Evolutionary conservation across 2,888 invertebrate genomes (phyloP).

Genomic region (Diarsia dahlii): DNA sequence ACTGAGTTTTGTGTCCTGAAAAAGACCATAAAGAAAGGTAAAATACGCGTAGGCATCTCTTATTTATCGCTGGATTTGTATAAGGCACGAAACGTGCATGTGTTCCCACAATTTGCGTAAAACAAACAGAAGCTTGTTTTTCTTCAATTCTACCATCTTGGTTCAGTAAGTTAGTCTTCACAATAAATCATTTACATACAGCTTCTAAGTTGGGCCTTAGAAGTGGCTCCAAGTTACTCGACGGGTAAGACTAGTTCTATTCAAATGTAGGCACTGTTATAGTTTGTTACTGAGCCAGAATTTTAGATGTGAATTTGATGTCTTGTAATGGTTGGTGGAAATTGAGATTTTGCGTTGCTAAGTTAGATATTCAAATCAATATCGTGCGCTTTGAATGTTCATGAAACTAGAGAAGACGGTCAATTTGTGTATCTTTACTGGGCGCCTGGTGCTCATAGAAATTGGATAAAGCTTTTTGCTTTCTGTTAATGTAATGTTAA

Average conservation of each 20-base stretch:
- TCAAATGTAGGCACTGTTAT: conserved; percentile 34
- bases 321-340: conserved; percentile 14
- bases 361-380: conserved; percentile 31
- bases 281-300: conserved; percentile 38
- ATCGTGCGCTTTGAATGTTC: neutral
- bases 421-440: neutral
- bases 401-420: neutral
- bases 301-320: conserved; percentile 42
- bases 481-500: no score
- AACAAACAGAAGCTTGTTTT: conserved; percentile 49
- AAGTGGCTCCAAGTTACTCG: conserved; percentile 48
- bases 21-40: neutral
- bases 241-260: conserved; percentile 35
- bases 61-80: conserved; percentile 19
- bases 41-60: conserved; percentile 7
- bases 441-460: neutral
- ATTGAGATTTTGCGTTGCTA: conserved; percentile 16
- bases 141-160: conserved; percentile 46
- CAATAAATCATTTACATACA: conserved; percentile 61
- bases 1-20: neutral
- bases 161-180: conserved; percentile 44
- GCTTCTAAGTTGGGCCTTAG: conserved; percentile 38
- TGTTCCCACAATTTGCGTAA: conserved; percentile 32
- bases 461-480: neutral
- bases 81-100: conserved; percentile 19